These are phyloP conservation scores for Iphiclides podalirius DNA, from an alignment of 2,888 invertebrate species.

Conservation along the genomic window DNA sequence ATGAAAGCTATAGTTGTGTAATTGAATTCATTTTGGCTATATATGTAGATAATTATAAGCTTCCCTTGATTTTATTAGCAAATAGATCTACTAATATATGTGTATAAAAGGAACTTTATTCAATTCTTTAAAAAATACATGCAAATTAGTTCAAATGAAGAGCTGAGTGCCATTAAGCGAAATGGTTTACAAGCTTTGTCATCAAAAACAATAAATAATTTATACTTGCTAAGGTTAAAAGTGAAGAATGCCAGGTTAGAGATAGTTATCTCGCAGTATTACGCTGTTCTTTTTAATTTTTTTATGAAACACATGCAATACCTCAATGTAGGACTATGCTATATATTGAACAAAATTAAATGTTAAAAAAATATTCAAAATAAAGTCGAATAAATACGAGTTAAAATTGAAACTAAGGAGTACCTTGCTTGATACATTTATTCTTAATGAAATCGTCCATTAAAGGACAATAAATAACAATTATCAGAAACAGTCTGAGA, in stretches of 20 bases:
- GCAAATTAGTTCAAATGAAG: conserved; percentile 11
- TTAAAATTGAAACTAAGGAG: conserved; percentile 28
- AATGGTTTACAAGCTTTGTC: conserved; percentile 19
- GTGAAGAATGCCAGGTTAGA: not conserved
- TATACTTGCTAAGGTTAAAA: conserved; percentile 10
- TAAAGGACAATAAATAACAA: conserved; percentile 24
- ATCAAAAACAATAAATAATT: conserved; percentile 26
- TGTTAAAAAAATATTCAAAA: conserved; percentile 15
- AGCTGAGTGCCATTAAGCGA: conserved; percentile 15
- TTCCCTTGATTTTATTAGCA: conserved; percentile 4
- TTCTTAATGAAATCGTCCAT: conserved; percentile 35
- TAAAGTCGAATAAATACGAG: conserved; percentile 31
- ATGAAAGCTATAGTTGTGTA: not conserved
- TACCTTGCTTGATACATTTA: conserved; percentile 33
- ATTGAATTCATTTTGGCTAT: conserved; percentile 14
- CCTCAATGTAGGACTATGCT: conserved; percentile 59
- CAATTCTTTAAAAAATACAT: conserved; percentile 8
- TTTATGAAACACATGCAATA: conserved; percentile 32
- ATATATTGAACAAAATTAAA: conserved; percentile 29
- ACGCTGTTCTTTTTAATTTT: conserved; percentile 21
- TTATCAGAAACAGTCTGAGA: conserved; percentile 1
- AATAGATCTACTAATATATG: conserved; percentile 12
- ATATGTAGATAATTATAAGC: not conserved
- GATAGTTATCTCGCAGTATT: conserved; percentile 8
- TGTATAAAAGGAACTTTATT: conserved; percentile 20